Evolutionary conservation across 1,140 invertebrate genomes (phyloP).

Genomic region (Goniozus legneri): DNA sequence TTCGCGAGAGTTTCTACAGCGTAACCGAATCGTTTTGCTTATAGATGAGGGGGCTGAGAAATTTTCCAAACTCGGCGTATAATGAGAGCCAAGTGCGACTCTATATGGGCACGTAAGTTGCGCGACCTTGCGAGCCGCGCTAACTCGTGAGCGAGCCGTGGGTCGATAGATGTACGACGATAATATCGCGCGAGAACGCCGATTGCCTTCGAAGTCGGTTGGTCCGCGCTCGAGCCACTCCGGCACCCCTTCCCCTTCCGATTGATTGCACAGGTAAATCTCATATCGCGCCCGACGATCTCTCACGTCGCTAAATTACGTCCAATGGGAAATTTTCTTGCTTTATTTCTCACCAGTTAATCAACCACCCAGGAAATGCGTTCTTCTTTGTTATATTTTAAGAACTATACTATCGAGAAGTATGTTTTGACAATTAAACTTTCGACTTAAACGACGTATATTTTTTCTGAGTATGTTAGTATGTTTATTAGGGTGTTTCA

Average conservation of each 20-base stretch:
- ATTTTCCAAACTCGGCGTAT: too few relatives aligned
- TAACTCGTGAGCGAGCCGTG: not conserved
- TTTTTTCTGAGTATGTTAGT: too few relatives aligned
- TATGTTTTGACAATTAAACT: too few relatives aligned
- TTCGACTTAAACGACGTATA: too few relatives aligned
- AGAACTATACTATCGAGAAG: too few relatives aligned
- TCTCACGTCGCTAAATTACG: not conserved
- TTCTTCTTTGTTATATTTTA: too few relatives aligned
- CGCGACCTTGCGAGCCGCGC: not conserved
- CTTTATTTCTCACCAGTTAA: not conserved
- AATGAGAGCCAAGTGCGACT: not conserved
- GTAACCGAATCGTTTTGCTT: too few relatives aligned
- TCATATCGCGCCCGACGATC: not conserved
- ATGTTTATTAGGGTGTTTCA: too few relatives aligned
- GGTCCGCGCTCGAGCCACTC: constrained; percentile 13
- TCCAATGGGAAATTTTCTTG: not conserved
- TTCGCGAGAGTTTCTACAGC: too few relatives aligned
- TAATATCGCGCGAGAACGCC: constrained; percentile 17
- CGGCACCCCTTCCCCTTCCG: constrained; percentile 14
- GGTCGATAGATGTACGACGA: not conserved
- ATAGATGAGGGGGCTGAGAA: too few relatives aligned
- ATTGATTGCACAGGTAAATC: constrained; percentile 17
- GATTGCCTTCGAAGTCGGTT: constrained; percentile 21
- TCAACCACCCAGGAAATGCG: not conserved
- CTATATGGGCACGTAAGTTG: not conserved